These are phyloP conservation scores for Oxyura jamaicensis DNA, from an alignment of 2,113 vertebrate species.

Conservation along the genomic window DNA sequence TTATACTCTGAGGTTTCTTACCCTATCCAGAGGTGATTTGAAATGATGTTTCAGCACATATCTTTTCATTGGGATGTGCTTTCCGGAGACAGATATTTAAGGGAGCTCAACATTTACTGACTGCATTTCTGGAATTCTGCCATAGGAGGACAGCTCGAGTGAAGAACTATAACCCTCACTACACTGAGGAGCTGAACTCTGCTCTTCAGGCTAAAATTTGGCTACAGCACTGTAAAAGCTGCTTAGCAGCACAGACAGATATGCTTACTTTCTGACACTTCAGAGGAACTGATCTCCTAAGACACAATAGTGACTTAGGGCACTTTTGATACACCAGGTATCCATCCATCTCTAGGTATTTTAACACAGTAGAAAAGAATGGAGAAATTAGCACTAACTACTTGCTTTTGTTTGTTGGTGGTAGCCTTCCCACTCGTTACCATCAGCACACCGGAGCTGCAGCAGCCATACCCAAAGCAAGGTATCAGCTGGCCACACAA, in stretches of 20 bases:
- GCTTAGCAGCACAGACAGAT: background rate
- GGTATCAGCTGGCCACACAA: background rate
- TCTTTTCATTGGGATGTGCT: background rate
- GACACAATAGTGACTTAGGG: background rate
- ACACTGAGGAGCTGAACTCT: background rate
- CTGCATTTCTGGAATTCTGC: background rate
- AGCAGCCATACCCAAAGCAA: background rate
- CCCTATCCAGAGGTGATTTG: background rate
- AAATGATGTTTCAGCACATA: background rate
- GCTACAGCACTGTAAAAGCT: background rate
- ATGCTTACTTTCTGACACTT: background rate
- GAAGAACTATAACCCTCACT: background rate
- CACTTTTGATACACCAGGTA: background rate
- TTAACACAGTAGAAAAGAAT: background rate
- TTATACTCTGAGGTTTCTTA: background rate
- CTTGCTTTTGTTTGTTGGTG: background rate
- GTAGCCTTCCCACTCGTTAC: background rate
- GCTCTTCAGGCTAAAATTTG: background rate
- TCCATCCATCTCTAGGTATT: background rate
- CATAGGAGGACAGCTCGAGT: background rate
- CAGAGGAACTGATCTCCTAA: background rate
- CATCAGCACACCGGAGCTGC: background rate
- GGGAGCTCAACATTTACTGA: background rate
- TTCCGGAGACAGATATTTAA: background rate
- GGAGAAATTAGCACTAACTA: background rate